A percentile compares a stretch with the other conserved stretches of the same genome.
phyloP scores from a whole-genome alignment of 2,888 invertebrate genomes.

The Hemaris fuciformis region DNA sequence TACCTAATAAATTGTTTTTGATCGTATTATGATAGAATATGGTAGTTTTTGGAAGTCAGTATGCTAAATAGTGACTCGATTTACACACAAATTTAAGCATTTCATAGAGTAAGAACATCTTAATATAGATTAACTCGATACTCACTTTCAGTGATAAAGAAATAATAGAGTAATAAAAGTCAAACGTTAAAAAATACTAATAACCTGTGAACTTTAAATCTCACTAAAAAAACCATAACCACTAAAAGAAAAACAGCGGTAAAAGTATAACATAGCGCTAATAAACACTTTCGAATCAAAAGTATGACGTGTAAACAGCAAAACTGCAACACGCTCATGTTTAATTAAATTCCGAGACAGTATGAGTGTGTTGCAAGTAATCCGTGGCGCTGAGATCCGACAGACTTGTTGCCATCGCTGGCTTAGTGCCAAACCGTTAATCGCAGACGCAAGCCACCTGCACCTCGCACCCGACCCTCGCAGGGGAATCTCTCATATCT shows the following conservation, averaged over 20 bases:
- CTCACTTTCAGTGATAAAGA: neutral
- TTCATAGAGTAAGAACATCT: neutral
- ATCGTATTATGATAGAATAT: neutral
- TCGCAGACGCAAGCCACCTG: constrained; percentile 49
- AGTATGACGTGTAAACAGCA: neutral
- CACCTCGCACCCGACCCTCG: constrained; percentile 41
- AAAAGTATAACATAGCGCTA: neutral
- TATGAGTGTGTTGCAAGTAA: constrained; percentile 9
- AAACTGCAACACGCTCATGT: neutral
- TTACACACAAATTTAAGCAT: neutral
- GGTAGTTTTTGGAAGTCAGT: neutral
- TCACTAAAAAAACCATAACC: neutral
- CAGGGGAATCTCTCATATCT: constrained; percentile 28
- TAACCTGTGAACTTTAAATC: neutral
- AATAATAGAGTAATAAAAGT: neutral
- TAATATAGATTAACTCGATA: neutral
- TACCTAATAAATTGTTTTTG: neutral
- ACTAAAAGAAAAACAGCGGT: neutral
- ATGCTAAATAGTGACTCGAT: neutral
- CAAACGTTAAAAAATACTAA: neutral
- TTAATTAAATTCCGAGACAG: constrained; percentile 11
- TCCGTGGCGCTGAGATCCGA: constrained; percentile 14
- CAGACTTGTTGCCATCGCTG: constrained; percentile 45
- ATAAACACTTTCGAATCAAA: neutral
- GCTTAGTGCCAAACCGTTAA: constrained; percentile 50